phyloP scores from a whole-genome alignment of 2,113 vertebrate species.

The Spheniscus mendiculus region DNA sequence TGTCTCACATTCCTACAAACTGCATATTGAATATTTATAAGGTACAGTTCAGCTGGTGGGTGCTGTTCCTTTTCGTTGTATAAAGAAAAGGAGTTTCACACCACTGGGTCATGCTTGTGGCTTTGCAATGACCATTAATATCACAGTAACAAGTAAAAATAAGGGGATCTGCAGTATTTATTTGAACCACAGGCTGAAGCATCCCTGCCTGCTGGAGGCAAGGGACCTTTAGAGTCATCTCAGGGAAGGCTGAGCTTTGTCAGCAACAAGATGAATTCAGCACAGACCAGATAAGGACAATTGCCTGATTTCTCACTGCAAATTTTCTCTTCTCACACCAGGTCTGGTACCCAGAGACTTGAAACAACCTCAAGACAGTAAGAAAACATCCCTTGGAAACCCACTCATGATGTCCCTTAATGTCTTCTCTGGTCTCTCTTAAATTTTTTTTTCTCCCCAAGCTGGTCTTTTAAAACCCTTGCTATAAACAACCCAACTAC shows the following conservation, averaged over 20 bases:
- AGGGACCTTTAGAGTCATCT: neutral
- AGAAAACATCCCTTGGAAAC: neutral
- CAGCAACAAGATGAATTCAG: neutral
- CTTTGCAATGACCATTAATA: neutral
- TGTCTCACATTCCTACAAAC: constrained; percentile 11
- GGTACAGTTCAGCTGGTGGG: neutral
- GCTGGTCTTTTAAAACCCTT: neutral
- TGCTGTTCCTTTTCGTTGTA: neutral
- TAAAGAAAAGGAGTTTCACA: neutral
- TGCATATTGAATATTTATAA: constrained; percentile 41
- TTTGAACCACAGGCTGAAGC: neutral
- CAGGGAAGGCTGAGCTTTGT: neutral
- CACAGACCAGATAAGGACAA: neutral
- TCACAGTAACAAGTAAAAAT: neutral
- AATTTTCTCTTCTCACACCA: neutral
- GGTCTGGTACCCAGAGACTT: neutral
- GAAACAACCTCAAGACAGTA: neutral
- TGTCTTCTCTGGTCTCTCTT: neutral
- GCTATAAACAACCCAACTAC: neutral
- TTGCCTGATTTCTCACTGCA: neutral
- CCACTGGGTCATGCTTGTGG: neutral
- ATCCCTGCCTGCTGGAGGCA: neutral
- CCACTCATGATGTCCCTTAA: neutral
- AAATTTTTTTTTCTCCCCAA: neutral
- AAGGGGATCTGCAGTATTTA: neutral